phyloP scores from a whole-genome alignment of 2,888 invertebrate species.

The Perizoma flavofasciatum region DNA sequence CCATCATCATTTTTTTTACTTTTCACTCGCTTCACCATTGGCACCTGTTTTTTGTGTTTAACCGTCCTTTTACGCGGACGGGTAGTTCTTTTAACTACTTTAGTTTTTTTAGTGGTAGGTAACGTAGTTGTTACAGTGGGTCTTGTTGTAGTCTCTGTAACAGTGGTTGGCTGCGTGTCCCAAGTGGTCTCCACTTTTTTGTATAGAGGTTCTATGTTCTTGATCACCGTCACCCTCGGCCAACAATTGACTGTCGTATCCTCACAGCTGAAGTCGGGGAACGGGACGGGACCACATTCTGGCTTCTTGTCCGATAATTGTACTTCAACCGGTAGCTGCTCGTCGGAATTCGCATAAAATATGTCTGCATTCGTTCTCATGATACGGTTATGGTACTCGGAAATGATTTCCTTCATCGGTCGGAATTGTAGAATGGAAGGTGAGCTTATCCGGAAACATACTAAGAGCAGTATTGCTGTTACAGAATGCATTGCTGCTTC shows the following conservation, averaged over 20 bases:
- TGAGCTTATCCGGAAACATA: slow-evolving; percentile 8
- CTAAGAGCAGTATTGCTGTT: slow-evolving; percentile 5
- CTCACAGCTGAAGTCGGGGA: slow-evolving; percentile 28
- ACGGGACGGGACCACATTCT: slow-evolving; percentile 21
- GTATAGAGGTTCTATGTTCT: not conserved
- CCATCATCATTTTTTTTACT: too few species aligned
- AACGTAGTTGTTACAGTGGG: not conserved
- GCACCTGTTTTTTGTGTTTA: too few species aligned
- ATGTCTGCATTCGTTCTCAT: not conserved
- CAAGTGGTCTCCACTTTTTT: not conserved
- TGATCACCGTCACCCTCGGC: not conserved
- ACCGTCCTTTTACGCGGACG: too few species aligned
- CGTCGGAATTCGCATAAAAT: not conserved
- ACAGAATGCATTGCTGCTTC: slow-evolving; percentile 10
- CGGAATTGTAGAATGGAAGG: slow-evolving; percentile 14
- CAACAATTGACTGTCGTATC: not conserved
- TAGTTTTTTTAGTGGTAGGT: too few species aligned
- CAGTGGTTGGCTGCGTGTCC: not conserved
- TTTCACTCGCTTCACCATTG: too few species aligned
- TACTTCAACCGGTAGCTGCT: not conserved
- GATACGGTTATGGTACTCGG: not conserved
- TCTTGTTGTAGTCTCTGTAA: not conserved
- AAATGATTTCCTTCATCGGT: slow-evolving; percentile 13
- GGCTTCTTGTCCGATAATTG: slow-evolving; percentile 8
- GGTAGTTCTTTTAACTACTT: too few species aligned